A percentile compares a stretch with the other conserved stretches of the same genome.
Conservation (phyloP, 2,113 vertebrate genomes). For the Urocolius indicus region DNA sequence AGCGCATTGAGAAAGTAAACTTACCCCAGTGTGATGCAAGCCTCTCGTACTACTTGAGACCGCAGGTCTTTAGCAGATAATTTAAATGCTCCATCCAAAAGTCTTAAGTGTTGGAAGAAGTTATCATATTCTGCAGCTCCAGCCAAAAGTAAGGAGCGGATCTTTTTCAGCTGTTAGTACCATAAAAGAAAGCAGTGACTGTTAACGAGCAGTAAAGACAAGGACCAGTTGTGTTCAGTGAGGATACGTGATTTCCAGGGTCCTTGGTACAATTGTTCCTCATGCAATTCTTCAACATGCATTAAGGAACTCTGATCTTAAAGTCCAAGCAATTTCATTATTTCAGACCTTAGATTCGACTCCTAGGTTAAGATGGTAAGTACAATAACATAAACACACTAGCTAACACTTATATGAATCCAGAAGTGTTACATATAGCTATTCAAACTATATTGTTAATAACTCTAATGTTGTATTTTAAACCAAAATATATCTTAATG, state of each 20-base stretch:
- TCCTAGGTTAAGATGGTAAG: neutral
- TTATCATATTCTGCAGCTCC: constrained; percentile 92
- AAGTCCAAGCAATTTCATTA: neutral
- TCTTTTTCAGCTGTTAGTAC: constrained; percentile 89
- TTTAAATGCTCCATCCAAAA: constrained; percentile 93
- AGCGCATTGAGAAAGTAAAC: neutral
- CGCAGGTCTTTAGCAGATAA: constrained; percentile 95
- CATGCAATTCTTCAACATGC: neutral
- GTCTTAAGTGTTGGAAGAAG: constrained; percentile 93
- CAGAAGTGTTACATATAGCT: neutral
- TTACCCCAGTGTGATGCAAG: constrained; percentile 97
- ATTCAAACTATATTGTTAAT: neutral
- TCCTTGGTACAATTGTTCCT: too few species aligned
- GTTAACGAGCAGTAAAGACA: neutral
- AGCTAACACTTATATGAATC: neutral
- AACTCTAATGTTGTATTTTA: neutral
- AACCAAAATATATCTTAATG: neutral
- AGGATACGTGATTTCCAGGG: neutral
- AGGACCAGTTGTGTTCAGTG: neutral
- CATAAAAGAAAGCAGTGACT: neutral
- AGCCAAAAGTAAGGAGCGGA: constrained; percentile 92
- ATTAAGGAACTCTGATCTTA: neutral
- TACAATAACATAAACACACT: neutral
- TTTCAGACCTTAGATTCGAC: neutral
- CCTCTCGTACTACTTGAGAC: constrained; percentile 96